Conservation (phyloP, 2,113 vertebrate species). For the Mesocricetus auratus region DNA sequence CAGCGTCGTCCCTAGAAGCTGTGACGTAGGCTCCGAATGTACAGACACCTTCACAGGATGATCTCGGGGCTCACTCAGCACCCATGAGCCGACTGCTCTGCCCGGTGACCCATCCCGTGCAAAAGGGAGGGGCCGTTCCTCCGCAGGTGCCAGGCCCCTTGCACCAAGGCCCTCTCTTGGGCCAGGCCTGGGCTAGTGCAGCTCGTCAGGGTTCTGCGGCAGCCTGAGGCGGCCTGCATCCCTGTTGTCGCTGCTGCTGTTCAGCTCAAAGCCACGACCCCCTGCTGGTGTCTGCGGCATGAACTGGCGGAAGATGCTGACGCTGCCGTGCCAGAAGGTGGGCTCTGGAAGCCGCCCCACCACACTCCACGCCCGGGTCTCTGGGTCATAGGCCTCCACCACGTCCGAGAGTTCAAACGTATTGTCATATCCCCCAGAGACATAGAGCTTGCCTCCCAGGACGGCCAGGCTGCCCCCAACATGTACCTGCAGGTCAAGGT, state of each 20-base stretch:
- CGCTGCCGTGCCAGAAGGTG: constrained; percentile 98
- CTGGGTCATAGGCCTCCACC: constrained; percentile 94
- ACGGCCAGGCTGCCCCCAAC: constrained; percentile 96
- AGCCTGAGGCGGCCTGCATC: constrained; percentile 88
- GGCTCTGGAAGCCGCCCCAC: constrained; percentile 95
- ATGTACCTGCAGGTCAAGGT: constrained; percentile 90
- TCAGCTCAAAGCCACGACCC: constrained; percentile 85
- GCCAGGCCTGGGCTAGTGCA: constrained; percentile 85
- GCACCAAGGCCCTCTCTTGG: constrained; percentile 37
- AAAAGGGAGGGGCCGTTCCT: not conserved
- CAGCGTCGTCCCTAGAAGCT: not conserved
- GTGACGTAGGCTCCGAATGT: not conserved
- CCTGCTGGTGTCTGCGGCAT: constrained; percentile 92
- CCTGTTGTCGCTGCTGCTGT: constrained; percentile 82
- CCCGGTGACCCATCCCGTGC: not conserved
- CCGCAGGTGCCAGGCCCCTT: not conserved
- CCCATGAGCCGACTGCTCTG: rapidly evolving
- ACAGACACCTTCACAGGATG: rapidly evolving
- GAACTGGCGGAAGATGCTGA: constrained; percentile 99
- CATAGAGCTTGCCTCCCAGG: constrained; percentile 94
- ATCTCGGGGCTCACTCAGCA: not conserved
- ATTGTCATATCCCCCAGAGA: constrained; percentile 98
- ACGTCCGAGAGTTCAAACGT: constrained; percentile 97
- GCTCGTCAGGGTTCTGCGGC: constrained; percentile 88
- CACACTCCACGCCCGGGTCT: constrained; percentile 88